Percentiles rank a stretch among this genome's conserved stretches.
Evolutionary conservation across 2,888 invertebrate species (phyloP).

Genomic region (Morpho achilles): DNA sequence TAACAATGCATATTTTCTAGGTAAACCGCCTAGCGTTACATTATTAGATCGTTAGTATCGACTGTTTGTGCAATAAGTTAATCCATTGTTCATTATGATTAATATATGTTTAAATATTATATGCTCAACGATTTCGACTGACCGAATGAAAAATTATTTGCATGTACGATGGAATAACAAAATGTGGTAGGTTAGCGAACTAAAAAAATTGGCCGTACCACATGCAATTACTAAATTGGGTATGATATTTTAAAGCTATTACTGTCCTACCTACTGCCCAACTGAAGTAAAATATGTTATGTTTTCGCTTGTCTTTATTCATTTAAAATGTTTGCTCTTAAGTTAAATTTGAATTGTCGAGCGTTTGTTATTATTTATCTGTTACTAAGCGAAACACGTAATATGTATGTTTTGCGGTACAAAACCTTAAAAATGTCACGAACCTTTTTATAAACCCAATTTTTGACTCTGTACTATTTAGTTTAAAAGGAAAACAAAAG

Average conservation of each 20-base stretch:
- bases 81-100: slow-evolving; percentile 58
- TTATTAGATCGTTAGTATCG: slow-evolving; percentile 49
- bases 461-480: slow-evolving; percentile 28
- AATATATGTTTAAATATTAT: slow-evolving; percentile 47
- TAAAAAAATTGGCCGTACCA: neutral
- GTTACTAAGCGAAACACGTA: slow-evolving; percentile 23
- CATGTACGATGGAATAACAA: slow-evolving; percentile 32
- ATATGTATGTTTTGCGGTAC: slow-evolving; percentile 25
- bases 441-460: slow-evolving; percentile 20
- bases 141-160: slow-evolving; percentile 65
- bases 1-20: slow-evolving; percentile 40
- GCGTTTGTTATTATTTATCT: slow-evolving; percentile 5
- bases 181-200: neutral
- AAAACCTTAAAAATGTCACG: slow-evolving; percentile 16
- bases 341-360: too few species aligned
- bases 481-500: slow-evolving; percentile 21
- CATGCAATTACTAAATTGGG: neutral
- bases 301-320: neutral
- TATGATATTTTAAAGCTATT: neutral
- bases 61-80: slow-evolving; percentile 70
- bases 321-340: too few species aligned
- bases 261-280: neutral
- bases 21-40: slow-evolving; percentile 34
- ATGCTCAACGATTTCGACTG: slow-evolving; percentile 77
- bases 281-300: neutral